These are phyloP conservation scores for Beris morrisii DNA, from an alignment of 2,888 invertebrate genomes.

Conservation along the genomic window DNA sequence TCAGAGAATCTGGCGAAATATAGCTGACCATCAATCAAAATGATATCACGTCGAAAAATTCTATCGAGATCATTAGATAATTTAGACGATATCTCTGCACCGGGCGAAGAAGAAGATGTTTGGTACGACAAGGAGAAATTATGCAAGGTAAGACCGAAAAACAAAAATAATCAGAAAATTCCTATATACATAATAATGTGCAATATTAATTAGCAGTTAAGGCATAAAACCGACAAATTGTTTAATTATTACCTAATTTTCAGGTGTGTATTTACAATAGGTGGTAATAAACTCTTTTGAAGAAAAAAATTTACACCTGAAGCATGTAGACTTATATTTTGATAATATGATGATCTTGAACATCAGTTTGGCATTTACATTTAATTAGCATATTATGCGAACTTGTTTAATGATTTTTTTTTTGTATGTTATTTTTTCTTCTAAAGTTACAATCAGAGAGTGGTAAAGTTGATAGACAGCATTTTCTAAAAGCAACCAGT, in stretches of 20 bases:
- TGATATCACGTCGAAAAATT: conserved; percentile 90
- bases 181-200: conserved; percentile 1
- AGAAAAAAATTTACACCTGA: too few species aligned
- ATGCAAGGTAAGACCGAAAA: conserved; percentile 70
- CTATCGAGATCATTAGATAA: conserved; percentile 89
- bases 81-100: conserved; percentile 72
- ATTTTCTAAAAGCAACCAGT: conserved; percentile 16
- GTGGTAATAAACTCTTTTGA: too few species aligned
- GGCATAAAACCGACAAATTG: conserved; percentile 18
- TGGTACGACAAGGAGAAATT: conserved; percentile 92
- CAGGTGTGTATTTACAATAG: too few species aligned
- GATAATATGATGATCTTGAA: conserved; percentile 12
- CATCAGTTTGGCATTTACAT: conserved; percentile 21
- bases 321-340: neutral
- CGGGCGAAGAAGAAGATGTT: conserved; percentile 80
- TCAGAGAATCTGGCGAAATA: conserved; percentile 12
- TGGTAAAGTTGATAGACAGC: conserved; percentile 18
- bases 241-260: neutral
- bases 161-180: neutral
- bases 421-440: conserved; percentile 12
- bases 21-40: conserved; percentile 54
- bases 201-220: too few species aligned
- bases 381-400: conserved; percentile 19
- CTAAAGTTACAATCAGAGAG: neutral
- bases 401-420: conserved; percentile 1